Evolutionary conservation across 2,888 invertebrate species (phyloP).

Genomic region (Drosophila peninsularis): DNA sequence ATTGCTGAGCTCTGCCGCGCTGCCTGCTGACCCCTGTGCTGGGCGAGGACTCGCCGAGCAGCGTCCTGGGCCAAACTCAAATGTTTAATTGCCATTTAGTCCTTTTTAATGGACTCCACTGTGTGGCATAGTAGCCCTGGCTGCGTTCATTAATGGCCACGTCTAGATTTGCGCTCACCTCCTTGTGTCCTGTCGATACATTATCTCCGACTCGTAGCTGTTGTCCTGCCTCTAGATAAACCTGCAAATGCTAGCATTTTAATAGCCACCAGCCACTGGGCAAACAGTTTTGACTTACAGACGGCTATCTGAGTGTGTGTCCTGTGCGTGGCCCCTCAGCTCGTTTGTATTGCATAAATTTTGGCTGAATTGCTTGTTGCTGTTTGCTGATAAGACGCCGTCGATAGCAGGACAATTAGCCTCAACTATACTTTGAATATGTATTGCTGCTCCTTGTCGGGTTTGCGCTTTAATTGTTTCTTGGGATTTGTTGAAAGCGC

Average conservation of each 20-base stretch:
- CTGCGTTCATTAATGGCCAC: conserved; percentile 77
- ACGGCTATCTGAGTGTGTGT: conserved; percentile 30
- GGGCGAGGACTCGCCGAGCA: conserved; percentile 5
- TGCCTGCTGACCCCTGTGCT: not conserved
- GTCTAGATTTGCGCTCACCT: conserved; percentile 73
- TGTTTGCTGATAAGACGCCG: conserved; percentile 59
- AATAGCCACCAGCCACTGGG: conserved; percentile 54
- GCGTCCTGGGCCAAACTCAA: conserved; percentile 58
- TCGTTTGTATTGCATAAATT: conserved; percentile 70
- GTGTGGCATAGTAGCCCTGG: conserved; percentile 25
- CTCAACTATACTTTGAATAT: conserved; percentile 66
- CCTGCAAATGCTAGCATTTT: conserved; percentile 81
- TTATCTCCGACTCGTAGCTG: conserved; percentile 46
- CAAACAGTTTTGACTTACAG: conserved; percentile 72
- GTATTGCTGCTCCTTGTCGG: conserved; percentile 18
- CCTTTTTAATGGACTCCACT: conserved; percentile 81
- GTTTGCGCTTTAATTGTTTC: conserved; percentile 66
- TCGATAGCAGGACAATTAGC: conserved; percentile 78
- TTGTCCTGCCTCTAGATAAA: conserved; percentile 63
- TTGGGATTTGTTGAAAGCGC: conserved; percentile 66
- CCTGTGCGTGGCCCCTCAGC: conserved; percentile 31
- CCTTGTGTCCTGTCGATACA: conserved; percentile 69
- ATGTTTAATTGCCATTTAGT: conserved; percentile 83
- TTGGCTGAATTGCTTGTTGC: conserved; percentile 64
- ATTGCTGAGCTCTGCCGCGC: conserved; percentile 54